A percentile compares a stretch with the other conserved stretches of the same genome.
These are phyloP conservation scores for Florisuga fusca DNA, from an alignment of 2,797 vertebrate genomes.

Conservation along the genomic window DNA sequence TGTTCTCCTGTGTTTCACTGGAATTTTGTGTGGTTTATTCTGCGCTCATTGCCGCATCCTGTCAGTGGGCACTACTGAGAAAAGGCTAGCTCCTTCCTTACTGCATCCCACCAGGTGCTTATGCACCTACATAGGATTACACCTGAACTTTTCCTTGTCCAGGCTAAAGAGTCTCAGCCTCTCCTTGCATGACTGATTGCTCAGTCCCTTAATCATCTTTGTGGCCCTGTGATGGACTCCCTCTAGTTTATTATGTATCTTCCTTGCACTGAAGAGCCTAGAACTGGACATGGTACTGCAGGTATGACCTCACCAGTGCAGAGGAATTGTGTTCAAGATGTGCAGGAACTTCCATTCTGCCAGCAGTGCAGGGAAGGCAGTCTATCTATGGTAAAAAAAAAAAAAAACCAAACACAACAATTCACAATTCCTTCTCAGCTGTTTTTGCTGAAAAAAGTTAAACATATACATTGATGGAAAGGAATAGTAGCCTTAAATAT, in stretches of 20 bases:
- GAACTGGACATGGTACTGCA: neutral
- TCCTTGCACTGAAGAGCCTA: neutral
- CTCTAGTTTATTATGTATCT: neutral
- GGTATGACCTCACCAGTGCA: neutral
- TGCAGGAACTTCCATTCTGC: neutral
- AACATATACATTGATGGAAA: neutral
- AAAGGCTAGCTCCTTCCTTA: neutral
- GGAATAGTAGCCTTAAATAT: neutral
- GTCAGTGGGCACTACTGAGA: neutral
- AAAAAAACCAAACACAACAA: too few species aligned
- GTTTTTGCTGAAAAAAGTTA: neutral
- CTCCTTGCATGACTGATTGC: neutral
- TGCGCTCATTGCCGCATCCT: neutral
- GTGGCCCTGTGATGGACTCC: neutral
- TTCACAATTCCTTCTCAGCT: neutral
- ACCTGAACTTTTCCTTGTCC: neutral
- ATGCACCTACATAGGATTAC: too few species aligned
- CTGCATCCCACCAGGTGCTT: neutral
- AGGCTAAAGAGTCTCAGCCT: neutral
- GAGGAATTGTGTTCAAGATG: neutral
- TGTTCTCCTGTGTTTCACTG: neutral
- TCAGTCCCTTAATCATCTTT: neutral
- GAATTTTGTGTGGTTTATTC: neutral
- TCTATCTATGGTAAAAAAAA: neutral
- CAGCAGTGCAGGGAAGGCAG: neutral